Evolutionary conservation across 2,888 invertebrate species (phyloP).

Genomic region (Pardosa pseudoannulata): DNA sequence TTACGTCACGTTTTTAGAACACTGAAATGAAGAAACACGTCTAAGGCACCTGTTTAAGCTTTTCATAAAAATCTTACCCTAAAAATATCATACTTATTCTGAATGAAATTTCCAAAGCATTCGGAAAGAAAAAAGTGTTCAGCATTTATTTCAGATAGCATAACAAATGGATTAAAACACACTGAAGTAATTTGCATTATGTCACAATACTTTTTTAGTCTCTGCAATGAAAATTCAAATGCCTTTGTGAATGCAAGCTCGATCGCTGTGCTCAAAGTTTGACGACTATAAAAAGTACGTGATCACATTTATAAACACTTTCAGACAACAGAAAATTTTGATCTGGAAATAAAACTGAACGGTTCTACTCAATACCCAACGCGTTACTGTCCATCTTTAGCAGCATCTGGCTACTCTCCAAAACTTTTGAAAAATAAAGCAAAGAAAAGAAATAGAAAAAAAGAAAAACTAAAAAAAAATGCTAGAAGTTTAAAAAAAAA

Average conservation of each 20-base stretch:
- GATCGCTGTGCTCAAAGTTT: background rate
- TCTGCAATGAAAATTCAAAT: too few species aligned
- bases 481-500: constrained; percentile 18
- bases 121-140: too few species aligned
- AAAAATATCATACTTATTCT: too few species aligned
- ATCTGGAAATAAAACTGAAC: constrained; percentile 16
- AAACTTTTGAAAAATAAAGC: constrained; percentile 23
- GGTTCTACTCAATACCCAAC: constrained; percentile 21
- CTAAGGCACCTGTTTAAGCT: too few species aligned
- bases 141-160: too few species aligned
- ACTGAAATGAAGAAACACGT: too few species aligned
- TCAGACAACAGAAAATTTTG: background rate
- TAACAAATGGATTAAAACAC: too few species aligned
- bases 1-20: too few species aligned
- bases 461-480: constrained; percentile 37
- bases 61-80: too few species aligned
- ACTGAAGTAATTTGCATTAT: too few species aligned
- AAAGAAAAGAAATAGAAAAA: constrained; percentile 23
- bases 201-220: too few species aligned
- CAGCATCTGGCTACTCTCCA: constrained; percentile 43
- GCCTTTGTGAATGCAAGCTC: background rate
- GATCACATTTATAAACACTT: constrained; percentile 30
- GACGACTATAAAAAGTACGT: constrained; percentile 41
- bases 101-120: too few species aligned
- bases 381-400: constrained; percentile 55